Evolutionary conservation across 2,888 invertebrate species (phyloP), one percentile per base, ranked within the genome.

Genomic region (Leptogaster cylindrica): DNA sequence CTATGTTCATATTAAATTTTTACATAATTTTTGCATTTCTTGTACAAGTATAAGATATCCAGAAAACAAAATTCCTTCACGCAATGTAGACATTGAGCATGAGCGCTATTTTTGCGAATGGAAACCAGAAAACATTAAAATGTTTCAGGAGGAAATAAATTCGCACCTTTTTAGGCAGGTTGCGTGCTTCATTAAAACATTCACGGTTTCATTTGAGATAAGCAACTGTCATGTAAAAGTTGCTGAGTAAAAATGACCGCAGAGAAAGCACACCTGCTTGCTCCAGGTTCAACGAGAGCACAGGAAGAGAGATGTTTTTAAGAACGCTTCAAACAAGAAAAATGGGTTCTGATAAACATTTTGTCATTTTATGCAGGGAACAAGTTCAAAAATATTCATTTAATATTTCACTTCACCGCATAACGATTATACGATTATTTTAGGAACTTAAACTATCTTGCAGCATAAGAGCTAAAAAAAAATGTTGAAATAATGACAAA

Each of bases 161-260:
- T 65, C 48, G 39, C 65, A 65, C 65, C 65, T 65, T 65, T 44
- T 28, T 20, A 48, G 48, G 36, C 50, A 36, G 33, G 31, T 65
- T 65, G 65, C 65, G 65, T 65, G 65, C 48, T 64, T 48, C 61
- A 41, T 23, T 36, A 36, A 55, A 23, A 14, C 36, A 23, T 55
- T 55, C 36, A 55, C 12, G 55, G 23, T 55, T 33, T 39, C 25
- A 14, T 23, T 55, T 55, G 7, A 23, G 28, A 52, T 18, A 55
- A 14, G 36, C 12, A 39, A 39, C 7, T 12, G 33, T 2, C 14
- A 27, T 27, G 28, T 55, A 39, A 18, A 23, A 52, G 33, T 55
- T 51, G 20, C 25, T 36, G 16, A 25, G 36, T 25, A 20, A 55
- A 23, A 14, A 3, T 55, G n/a, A n/a, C n/a, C n/a, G 25, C 39